Percentiles rank a stretch among this genome's conserved stretches.
Conservation (phyloP, 2,113 vertebrate genomes). For the Numenius arquata region DNA sequence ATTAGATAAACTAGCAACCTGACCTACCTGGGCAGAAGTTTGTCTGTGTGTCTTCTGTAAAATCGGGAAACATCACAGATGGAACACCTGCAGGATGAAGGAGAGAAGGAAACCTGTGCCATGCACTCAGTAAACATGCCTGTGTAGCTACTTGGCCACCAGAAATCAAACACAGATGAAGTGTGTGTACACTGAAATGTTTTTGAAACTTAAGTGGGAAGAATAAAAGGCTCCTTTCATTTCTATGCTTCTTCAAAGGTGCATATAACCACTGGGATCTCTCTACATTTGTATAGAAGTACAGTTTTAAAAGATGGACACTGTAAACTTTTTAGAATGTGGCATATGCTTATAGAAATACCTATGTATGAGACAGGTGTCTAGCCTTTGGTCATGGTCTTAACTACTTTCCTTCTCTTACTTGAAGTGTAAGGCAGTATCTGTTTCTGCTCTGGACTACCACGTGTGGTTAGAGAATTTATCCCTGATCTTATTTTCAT, state of each 20-base stretch:
- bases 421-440: background rate
- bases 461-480: background rate
- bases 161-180: background rate
- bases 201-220: background rate
- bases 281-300: background rate
- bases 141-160: background rate
- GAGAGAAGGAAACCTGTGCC: background rate
- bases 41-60: background rate
- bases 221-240: background rate
- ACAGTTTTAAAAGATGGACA: background rate
- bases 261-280: background rate
- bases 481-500: background rate
- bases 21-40: background rate
- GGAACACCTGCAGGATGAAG: background rate
- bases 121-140: background rate
- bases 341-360: background rate
- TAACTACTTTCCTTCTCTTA: background rate
- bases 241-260: background rate
- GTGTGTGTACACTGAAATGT: background rate
- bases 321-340: background rate
- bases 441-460: background rate
- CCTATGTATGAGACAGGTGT: background rate
- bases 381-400: background rate
- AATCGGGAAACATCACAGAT: background rate
- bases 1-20: background rate